Evolutionary conservation across 2,113 vertebrate genomes (phyloP).

Genomic region (Orthochromis indermauri): DNA sequence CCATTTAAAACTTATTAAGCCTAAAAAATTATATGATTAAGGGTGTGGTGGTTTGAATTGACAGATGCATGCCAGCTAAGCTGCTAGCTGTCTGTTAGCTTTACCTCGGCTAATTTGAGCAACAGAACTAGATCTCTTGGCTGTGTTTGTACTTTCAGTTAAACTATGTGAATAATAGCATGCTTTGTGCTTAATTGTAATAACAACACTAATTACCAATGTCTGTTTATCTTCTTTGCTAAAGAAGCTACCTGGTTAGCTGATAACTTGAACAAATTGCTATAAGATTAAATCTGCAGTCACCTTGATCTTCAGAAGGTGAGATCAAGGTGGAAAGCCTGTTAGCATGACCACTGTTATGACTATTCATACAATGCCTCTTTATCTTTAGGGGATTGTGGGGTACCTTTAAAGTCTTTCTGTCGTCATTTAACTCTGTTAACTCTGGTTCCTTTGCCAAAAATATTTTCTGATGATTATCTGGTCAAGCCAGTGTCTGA

Average conservation of each 20-base stretch:
- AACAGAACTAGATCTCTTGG: neutral
- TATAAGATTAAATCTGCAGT: neutral
- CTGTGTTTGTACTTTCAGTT: neutral
- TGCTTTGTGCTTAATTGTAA: neutral
- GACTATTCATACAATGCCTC: accelerated
- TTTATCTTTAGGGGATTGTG: neutral
- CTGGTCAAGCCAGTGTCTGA: neutral
- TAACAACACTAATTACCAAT: neutral
- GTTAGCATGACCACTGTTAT: neutral
- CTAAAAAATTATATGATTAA: accelerated
- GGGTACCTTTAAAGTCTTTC: neutral
- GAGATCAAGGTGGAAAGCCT: neutral
- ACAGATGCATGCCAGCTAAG: neutral
- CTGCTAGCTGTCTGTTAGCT: neutral
- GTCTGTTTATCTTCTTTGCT: neutral
- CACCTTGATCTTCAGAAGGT: neutral
- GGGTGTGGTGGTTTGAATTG: neutral
- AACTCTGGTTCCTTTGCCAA: neutral
- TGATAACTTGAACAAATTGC: neutral
- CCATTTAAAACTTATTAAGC: neutral
- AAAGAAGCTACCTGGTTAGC: neutral
- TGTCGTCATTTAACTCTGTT: accelerated
- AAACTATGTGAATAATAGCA: neutral
- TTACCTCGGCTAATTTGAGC: neutral
- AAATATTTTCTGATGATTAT: neutral